Evolutionary conservation across 2,797 vertebrate genomes (phyloP).

Genomic region (Salarias fasciatus): DNA sequence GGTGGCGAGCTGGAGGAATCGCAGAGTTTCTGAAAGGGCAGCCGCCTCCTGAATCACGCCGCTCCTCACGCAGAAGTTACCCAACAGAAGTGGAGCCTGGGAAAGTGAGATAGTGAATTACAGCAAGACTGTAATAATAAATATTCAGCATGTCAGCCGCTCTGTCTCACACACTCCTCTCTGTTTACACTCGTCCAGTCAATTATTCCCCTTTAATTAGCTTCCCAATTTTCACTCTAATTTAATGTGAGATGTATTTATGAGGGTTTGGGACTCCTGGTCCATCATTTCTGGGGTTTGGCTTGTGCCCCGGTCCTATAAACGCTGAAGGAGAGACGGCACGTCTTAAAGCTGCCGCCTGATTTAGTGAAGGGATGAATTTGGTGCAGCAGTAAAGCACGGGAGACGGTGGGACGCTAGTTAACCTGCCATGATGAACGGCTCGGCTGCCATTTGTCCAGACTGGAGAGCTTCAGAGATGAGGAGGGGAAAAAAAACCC

Average conservation of each 20-base stretch:
- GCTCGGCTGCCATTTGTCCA: slow-evolving; percentile 56
- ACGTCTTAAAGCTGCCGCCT: slow-evolving; percentile 27
- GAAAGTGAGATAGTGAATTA: slow-evolving; percentile 20
- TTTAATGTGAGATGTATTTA: neutral
- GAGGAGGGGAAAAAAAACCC: neutral
- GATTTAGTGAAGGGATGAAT: slow-evolving; percentile 44
- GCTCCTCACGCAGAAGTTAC: neutral
- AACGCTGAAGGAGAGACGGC: slow-evolving; percentile 12
- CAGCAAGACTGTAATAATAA: slow-evolving; percentile 1
- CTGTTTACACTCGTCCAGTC: neutral
- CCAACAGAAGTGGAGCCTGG: slow-evolving; percentile 4
- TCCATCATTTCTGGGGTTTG: neutral
- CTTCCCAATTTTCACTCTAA: neutral
- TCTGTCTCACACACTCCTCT: neutral
- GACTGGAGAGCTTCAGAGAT: slow-evolving; percentile 28
- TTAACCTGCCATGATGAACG: slow-evolving; percentile 69
- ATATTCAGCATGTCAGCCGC: slow-evolving; percentile 10
- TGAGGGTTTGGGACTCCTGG: neutral
- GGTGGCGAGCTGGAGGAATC: neutral
- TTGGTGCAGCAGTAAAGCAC: slow-evolving; percentile 46
- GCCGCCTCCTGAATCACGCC: neutral
- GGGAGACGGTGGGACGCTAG: slow-evolving; percentile 47
- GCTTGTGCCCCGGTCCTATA: slow-evolving; percentile 5
- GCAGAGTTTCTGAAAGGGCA: neutral
- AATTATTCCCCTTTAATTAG: slow-evolving; percentile 37